Evolutionary conservation across 2,797 vertebrate genomes (phyloP), one percentile per base, ranked within the genome.

Genomic region (Aplochiton taeniatus): DNA sequence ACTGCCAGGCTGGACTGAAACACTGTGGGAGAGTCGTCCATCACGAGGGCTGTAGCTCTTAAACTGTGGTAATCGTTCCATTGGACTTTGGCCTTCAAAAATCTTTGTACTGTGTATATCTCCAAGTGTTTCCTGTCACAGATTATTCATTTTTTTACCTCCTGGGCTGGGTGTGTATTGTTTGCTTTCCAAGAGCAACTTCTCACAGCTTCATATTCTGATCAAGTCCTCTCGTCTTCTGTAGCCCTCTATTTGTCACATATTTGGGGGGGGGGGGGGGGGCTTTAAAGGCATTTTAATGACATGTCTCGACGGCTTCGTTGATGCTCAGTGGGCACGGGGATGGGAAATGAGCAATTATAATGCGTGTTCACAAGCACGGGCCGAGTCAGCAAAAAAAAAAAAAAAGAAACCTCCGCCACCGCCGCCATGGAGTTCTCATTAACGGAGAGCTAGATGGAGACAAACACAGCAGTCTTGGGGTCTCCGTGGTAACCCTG

Each of bases 311-410:
- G 12, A 73, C 69, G 77, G 65, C 65, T 65, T 70, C 67, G 83
- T 70, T 68, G 72, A 82, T 63, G 53, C 70, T 82, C n/a, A 42
- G 68, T 76, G 70, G 47, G 57, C 69, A 64, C 71, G 53, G 63
- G 57, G 68, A 75, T 63, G 69, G 71, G 74, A 83, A 82, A 87
- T 86, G 75, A 85, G 80, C 83, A 85, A 86, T 88, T 82, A 86
- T 73, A 75, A 79, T 68, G 53, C 73, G 70, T 63, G 80, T 83
- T 84, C 73, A 78, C 73, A 62, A 85, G 69, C 70, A 41, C 6
- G 54, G 18, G 11, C 14, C 47, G 1, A 83, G 84, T 88, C 84
- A 87, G 86, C 86, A 77, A 70, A 85, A 58, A 44, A 14, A 84
- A 71, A 45, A 43, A n/a, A 44, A 59, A 17, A 44, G 31, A 6